Evolutionary conservation across 2,797 vertebrate species (phyloP).

Genomic region (Zenarchopterus dispar): DNA sequence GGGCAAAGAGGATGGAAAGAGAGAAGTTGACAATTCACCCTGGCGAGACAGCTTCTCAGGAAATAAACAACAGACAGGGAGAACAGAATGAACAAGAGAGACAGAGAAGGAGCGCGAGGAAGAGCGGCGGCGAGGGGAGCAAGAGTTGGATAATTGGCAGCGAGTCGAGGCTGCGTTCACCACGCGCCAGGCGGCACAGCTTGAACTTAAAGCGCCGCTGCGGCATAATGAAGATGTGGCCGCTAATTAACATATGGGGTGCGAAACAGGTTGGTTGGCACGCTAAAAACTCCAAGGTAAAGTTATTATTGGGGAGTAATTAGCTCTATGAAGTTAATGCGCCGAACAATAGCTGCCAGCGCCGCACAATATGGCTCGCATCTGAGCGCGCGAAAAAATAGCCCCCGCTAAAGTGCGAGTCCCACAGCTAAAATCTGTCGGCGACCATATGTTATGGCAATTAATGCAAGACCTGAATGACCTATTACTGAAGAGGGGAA

Average conservation of each 20-base stretch:
- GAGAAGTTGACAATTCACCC: slow-evolving; percentile 45
- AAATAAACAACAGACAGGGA: slow-evolving; percentile 57
- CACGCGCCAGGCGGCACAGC: slow-evolving; percentile 97
- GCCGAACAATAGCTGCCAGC: slow-evolving; percentile 99
- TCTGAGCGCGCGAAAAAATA: slow-evolving; percentile 92
- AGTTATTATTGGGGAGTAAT: slow-evolving; percentile 99
- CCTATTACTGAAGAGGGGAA: slow-evolving; percentile 89
- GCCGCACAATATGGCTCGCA: slow-evolving; percentile 98
- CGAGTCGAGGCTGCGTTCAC: slow-evolving; percentile 86
- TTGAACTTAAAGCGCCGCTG: slow-evolving; percentile 99
- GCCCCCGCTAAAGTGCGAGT: slow-evolving; percentile 94
- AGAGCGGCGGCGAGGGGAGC: slow-evolving; percentile 58
- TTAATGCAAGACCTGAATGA: slow-evolving; percentile 97
- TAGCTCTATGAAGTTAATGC: slow-evolving; percentile 99
- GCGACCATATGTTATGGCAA: slow-evolving; percentile 98
- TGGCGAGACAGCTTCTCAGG: slow-evolving; percentile 48
- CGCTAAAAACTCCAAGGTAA: slow-evolving; percentile 99
- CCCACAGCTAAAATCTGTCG: slow-evolving; percentile 98
- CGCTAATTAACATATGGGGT: slow-evolving; percentile 99
- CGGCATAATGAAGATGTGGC: slow-evolving; percentile 99
- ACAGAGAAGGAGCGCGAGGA: slow-evolving; percentile 49
- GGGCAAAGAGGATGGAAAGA: slow-evolving; percentile 49
- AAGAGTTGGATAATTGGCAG: slow-evolving; percentile 93
- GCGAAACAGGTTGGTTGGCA: slow-evolving; percentile 99
- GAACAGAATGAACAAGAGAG: slow-evolving; percentile 61